Conservation (phyloP, 2,888 invertebrate species). For the Anoncus sp. region DNA sequence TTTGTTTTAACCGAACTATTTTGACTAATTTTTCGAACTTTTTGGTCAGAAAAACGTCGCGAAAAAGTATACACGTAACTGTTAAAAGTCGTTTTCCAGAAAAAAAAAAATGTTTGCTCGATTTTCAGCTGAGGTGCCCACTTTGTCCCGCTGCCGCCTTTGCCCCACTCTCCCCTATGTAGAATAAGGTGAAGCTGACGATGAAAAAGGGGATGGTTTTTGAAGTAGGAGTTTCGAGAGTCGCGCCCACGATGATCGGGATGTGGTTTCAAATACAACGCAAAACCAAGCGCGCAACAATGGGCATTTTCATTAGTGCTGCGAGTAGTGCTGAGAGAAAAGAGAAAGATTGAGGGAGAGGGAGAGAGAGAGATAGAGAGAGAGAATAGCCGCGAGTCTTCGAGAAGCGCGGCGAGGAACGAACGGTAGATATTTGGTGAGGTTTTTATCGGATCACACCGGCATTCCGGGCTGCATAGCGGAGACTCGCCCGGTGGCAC, state of each 20-base stretch:
- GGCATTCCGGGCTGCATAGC: conserved; percentile 72
- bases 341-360: not conserved
- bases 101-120: too few relatives aligned
- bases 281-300: conserved; percentile 70
- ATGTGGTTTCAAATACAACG: conserved; percentile 70
- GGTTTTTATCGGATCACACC: conserved; percentile 74
- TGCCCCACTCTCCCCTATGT: too few relatives aligned
- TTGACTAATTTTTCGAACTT: too few relatives aligned
- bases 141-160: too few relatives aligned
- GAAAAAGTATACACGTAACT: too few relatives aligned
- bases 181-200: conserved; percentile 27
- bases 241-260: conserved; percentile 78
- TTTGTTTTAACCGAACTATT: too few relatives aligned
- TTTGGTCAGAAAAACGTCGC: too few relatives aligned
- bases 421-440: conserved; percentile 72
- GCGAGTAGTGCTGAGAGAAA: conserved; percentile 44
- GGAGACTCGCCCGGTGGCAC: conserved; percentile 69
- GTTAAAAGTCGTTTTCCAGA: too few relatives aligned
- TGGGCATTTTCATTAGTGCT: conserved; percentile 78
- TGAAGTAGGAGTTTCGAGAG: conserved; percentile 80
- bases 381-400: not conserved
- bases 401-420: conserved; percentile 50
- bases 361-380: conserved; percentile 10
- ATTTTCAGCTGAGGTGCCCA: too few relatives aligned
- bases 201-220: conserved; percentile 79